phyloP scores from a whole-genome alignment of 2,113 vertebrate species.

The Cebus imitator region DNA sequence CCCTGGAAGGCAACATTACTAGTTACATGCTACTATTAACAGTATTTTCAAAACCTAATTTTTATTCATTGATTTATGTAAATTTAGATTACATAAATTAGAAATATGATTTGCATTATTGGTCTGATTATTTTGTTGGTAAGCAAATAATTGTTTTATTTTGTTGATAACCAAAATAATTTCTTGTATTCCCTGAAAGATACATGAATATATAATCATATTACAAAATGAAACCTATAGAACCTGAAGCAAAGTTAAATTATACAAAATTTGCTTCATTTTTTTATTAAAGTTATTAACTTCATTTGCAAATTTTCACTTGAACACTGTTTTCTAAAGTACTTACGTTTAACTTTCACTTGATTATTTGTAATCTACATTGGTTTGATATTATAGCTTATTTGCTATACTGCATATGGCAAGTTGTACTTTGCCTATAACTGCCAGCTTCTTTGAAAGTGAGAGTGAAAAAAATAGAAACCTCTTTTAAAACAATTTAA shows the following conservation, averaged over 20 bases:
- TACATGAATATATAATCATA: background rate
- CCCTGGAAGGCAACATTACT: background rate
- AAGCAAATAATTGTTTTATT: background rate
- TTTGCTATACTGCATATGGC: background rate
- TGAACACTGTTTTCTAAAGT: background rate
- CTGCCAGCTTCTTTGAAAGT: constrained; percentile 70
- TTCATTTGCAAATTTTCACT: background rate
- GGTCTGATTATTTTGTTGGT: background rate
- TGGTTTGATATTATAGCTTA: background rate
- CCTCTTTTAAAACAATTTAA: constrained; percentile 68
- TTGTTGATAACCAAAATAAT: background rate
- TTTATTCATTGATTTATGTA: background rate
- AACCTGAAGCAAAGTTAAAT: background rate
- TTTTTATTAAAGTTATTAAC: background rate
- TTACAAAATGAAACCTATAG: background rate
- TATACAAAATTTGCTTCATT: background rate
- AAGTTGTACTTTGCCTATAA: constrained; percentile 52
- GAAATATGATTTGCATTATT: background rate
- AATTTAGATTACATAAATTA: background rate
- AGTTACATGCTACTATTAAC: background rate
- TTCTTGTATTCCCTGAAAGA: background rate
- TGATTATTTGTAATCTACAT: background rate
- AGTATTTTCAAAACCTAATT: background rate
- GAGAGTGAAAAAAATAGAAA: constrained; percentile 57
- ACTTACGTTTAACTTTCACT: background rate